A percentile compares a stretch with the other conserved stretches of the same genome.
These are phyloP conservation scores for Hypanus sabinus DNA, from an alignment of 2,113 vertebrate genomes.

Conservation along the genomic window DNA sequence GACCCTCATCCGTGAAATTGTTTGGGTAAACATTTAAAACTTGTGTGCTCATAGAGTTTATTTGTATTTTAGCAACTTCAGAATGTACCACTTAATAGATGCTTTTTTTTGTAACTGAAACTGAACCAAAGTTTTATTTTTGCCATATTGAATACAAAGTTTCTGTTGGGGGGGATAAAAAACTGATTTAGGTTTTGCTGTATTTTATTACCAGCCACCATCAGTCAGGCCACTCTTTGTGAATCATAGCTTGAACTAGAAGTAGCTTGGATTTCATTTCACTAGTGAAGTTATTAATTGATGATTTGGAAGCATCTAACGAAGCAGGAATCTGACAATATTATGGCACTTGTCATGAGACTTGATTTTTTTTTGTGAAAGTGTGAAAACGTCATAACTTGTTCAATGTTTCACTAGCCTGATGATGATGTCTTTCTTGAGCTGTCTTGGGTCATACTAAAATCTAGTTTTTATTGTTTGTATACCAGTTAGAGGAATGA, in stretches of 20 bases:
- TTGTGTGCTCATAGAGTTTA: neutral
- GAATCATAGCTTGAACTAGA: neutral
- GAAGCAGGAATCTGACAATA: neutral
- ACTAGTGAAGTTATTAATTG: neutral
- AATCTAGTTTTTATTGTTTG: neutral
- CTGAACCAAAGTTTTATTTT: neutral
- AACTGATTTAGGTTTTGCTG: neutral
- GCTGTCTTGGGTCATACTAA: neutral
- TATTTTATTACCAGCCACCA: neutral
- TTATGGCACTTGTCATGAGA: neutral
- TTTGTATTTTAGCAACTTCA: neutral
- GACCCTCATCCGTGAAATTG: too few species aligned
- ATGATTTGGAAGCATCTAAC: neutral
- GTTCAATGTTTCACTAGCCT: too few species aligned
- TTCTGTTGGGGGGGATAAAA: neutral
- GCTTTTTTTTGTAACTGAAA: neutral
- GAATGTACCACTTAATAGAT: neutral
- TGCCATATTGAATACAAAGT: neutral
- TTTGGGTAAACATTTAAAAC: neutral
- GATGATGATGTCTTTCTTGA: neutral
- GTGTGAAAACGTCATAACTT: neutral
- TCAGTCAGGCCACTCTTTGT: neutral
- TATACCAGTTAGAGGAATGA: too few species aligned
- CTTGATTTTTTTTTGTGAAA: neutral
- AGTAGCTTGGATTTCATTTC: neutral